A percentile compares a stretch with the other conserved stretches of the same genome.
phyloP scores from a whole-genome alignment of 2,888 invertebrate genomes.

The Synanthedon andrenaeformis region DNA sequence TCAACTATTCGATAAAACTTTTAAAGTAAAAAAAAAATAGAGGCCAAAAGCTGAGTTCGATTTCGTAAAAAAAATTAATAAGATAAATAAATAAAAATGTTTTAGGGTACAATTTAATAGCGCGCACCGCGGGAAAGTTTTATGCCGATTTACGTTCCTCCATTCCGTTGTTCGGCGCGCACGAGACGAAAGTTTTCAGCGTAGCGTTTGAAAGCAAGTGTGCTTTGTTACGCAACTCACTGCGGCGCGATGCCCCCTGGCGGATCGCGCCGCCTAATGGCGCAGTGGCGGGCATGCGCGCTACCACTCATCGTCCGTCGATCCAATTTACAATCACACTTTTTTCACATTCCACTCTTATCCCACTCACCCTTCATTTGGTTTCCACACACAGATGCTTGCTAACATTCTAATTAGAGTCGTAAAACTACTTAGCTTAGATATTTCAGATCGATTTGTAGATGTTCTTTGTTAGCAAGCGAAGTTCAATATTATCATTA shows the following conservation, averaged over 20 bases:
- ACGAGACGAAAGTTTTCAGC: conserved; percentile 57
- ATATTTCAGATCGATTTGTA: no score
- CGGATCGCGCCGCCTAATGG: conserved; percentile 62
- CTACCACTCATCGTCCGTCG: conserved; percentile 19
- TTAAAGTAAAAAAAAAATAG: conserved; percentile 35
- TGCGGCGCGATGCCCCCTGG: conserved; percentile 64
- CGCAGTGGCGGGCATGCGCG: conserved; percentile 70
- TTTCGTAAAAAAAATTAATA: neutral
- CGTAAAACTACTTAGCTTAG: no score
- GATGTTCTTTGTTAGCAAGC: no score
- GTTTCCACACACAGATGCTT: neutral
- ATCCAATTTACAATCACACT: conserved; percentile 25
- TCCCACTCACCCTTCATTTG: conserved; percentile 5
- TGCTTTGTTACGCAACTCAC: conserved; percentile 68
- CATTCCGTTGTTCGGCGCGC: conserved; percentile 43
- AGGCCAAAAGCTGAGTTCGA: conserved; percentile 17
- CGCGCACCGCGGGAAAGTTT: conserved; percentile 58
- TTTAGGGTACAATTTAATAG: conserved; percentile 15
- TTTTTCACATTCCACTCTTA: conserved; percentile 21
- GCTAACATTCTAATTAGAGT: no score
- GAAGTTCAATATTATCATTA: no score
- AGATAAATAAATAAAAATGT: conserved; percentile 9
- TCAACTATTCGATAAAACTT: conserved; percentile 43
- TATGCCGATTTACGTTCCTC: conserved; percentile 47
- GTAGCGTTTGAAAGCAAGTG: conserved; percentile 56